Base-by-base conservation (phyloP, 92 coral and sea anemone genomes). In the Palythoa caribaeorum region DNA sequence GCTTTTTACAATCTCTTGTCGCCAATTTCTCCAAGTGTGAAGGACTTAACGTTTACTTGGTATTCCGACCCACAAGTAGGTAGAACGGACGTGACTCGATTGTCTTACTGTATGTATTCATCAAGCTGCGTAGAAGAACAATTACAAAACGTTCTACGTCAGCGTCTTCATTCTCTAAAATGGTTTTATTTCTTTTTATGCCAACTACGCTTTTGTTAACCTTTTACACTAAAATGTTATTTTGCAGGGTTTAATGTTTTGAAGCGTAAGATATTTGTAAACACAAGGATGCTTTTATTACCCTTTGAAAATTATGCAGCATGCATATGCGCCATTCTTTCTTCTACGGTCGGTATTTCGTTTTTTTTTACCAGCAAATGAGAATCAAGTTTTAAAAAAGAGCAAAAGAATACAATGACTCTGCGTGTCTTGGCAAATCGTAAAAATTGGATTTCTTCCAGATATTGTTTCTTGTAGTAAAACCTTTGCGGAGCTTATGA, bases 11-110 rank as follows among this genome's bases (percentile, higher is more conserved):
- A 70, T 54, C 94, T 95, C 53, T 75, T 95, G 93, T 88, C 96
- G 63, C 98, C 98, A 35, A 75, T 95, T 44, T 77, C 88, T 44
- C 76, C 98, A 1, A 40, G 89, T 15, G 90, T 93, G 38, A 83
- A 88, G 54, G 90, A 84, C 36, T 21, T 95, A 16, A 71, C 89
- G 69, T 54, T 95, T 76, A 85, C 84, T 36, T 95, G 98, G 98
- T 93, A 73, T 94, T 95, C 98, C 1, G 88, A 79, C 55, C 94
- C 98, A 51, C 89, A 92, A 96, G 98, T 95, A 71, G 65, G 96
- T 84, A 35, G 20, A 74, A 59, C 16, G 76, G 87, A 89, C 92
- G 98, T 92, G 96, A 91, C 90, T 59, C 71, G 66, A 36, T 38
- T 14, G 52, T 60, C 28, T 28, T 28, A 3, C 12, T 77, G 76